A percentile compares a stretch with the other conserved stretches of the same genome.
These are phyloP conservation scores for Erythrolamprus reginae DNA, from an alignment of 2,113 vertebrate genomes.

Conservation along the genomic window DNA sequence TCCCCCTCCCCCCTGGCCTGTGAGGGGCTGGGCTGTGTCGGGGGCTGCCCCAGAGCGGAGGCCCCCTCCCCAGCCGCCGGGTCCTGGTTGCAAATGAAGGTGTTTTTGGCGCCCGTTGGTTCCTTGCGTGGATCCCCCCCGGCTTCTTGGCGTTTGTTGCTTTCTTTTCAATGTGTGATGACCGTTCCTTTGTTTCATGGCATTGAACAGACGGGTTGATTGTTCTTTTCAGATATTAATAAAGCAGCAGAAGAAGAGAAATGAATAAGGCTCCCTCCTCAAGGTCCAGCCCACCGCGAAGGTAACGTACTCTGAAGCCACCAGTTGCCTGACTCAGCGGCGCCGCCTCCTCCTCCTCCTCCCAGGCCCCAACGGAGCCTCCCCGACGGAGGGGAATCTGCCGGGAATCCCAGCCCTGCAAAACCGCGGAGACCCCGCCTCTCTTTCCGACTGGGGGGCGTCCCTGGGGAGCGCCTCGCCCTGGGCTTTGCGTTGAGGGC, in stretches of 20 bases:
- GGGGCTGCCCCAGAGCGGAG: conserved; percentile 23
- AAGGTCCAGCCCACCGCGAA: conserved; percentile 96
- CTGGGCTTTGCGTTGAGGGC: not conserved
- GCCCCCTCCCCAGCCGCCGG: conserved; percentile 34
- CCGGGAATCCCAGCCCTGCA: conserved; percentile 48
- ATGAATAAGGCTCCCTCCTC: conserved; percentile 91
- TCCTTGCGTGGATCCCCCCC: conserved; percentile 70
- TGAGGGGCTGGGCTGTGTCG: conserved; percentile 33
- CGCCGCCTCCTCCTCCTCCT: no score
- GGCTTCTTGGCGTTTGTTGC: conserved; percentile 65
- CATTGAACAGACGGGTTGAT: conserved; percentile 99
- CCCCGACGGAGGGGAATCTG: conserved; percentile 51
- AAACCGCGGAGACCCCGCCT: conserved; percentile 17
- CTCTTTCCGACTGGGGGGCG: conserved; percentile 7
- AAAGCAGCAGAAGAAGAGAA: conserved; percentile 99
- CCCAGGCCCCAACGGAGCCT: conserved; percentile 63
- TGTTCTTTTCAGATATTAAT: conserved; percentile 99
- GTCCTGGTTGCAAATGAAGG: conserved; percentile 65
- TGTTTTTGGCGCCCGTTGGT: conserved; percentile 61
- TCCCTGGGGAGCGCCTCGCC: conserved; percentile 18
- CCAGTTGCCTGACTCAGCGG: conserved; percentile 70
- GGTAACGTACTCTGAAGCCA: conserved; percentile 92
- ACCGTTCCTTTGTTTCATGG: conserved; percentile 76
- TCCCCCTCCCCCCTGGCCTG: not conserved
- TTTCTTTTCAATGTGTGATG: conserved; percentile 76